Evolutionary conservation across 2,797 vertebrate genomes (phyloP), one percentile per base, ranked within the genome.

Genomic region (Poeciliopsis gracilis): DNA sequence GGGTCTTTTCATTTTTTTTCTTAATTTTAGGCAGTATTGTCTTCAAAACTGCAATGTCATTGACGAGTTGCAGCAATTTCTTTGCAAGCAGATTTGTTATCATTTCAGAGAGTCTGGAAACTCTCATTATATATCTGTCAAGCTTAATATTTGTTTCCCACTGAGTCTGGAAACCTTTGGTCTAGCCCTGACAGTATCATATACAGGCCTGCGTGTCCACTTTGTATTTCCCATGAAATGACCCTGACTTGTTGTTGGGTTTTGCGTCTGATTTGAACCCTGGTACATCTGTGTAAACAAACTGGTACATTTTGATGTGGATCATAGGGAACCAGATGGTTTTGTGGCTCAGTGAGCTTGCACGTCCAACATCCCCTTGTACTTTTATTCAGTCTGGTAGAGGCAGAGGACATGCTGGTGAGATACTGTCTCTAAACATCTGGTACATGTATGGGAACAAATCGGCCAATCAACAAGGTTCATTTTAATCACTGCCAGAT

Each of bases 251-350:
- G 82, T 75, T 86, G 76, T 83, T 84, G 78, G 83, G 72, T 46
- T 86, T 55, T 71, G 71, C 71, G 0, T 73, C 18, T 82, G 77
- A 83, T 84, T 53, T 77, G 75, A 75, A 59, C 72, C 69, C 8
- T 77, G 75, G 77, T 84, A 73, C 77, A 80, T 88, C 80, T 80
- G 77, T 81, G 77, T 82, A 80, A 83, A 75, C 47, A 77, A 75
- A 87, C 55, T n/a, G 46, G 74, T 49, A 53, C 7, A 4, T 76
- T 77, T 70, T 81, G 79, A 86, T 82, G 79, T 57, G 78, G 82
- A 85, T 88, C 80, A 76, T 76, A 83, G 10, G 61, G 77, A 84
- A 78, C 87, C 90, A 90, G 87, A 89, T 89, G 90, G 83, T 43
- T 80, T 73, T 49, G 61, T 76, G 86, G 80, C 82, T 89, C 77